Base-by-base conservation (phyloP, 2,888 invertebrate species). In the Aspidiotus rigidus region DNA sequence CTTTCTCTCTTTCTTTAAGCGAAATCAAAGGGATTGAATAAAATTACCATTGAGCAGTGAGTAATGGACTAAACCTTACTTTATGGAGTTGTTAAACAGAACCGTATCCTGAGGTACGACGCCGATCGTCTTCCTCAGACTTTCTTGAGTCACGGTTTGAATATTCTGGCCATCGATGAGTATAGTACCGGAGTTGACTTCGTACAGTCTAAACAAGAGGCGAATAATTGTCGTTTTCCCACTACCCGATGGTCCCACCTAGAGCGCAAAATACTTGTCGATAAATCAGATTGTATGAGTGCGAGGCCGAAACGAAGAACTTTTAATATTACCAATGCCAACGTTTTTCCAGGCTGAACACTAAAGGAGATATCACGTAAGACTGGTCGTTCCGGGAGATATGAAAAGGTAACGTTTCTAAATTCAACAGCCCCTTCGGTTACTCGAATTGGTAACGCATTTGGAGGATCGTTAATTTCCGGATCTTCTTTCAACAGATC, bases 41-140 rank as follows among this genome's bases (percentile, higher is more conserved):
- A 28, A 28, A 28, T 28, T 5, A 28, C 1, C 28, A 28, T 28
- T 28, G 28, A 28, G 28, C 28, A 3, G 28, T 5, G 28, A 5
- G 28, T 28, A 28, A 28, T 5, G 1, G 28, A 28, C 28, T 28
- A 28, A 28, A n/a, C 15, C 28, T 78, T 75, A 88, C 85, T 85
- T 87, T 71, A 96, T 91, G 53, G 88, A 86, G 76, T 93, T 92
- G 77, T 97, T 96, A 77, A 97, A 97, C 0, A 97, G 83, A 56
- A 96, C 95, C 0, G 95, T 96, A 76, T 96, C 96, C 78, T 98
- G 98, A 1, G 99, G 98, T 55, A 99, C 98, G 44, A 99, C 92
- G 11, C 93, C 92, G 74, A 99, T 93, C 62, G 85, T 84, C 74
- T 85, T 81, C 13, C 99, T 81, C 55, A 99, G 80, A 69, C 93